phyloP scores from a whole-genome alignment of 2,797 vertebrate species.

The Pterois miles region DNA sequence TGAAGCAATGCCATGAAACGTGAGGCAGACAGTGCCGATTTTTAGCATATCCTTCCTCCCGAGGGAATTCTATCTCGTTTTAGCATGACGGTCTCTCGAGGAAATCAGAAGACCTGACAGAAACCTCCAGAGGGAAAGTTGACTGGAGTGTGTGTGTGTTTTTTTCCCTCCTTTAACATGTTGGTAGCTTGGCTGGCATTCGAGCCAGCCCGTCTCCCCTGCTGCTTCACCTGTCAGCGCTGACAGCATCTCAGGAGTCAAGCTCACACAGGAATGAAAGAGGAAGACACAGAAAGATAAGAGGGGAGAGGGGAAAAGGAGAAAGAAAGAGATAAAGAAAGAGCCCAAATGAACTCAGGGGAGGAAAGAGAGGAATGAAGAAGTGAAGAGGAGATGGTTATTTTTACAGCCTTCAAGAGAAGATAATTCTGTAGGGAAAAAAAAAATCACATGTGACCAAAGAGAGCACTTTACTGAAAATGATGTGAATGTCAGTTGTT shows the following conservation, averaged over 20 bases:
- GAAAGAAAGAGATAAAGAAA: constrained; percentile 34
- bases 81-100: constrained; percentile 55
- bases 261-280: constrained; percentile 60
- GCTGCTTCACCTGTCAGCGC: constrained; percentile 75
- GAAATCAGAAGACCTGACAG: constrained; percentile 67
- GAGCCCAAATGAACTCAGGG: constrained; percentile 24
- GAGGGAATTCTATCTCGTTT: constrained; percentile 58
- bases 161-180: constrained; percentile 53
- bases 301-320: constrained; percentile 16
- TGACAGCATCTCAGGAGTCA: constrained; percentile 75
- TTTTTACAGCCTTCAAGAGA: not conserved
- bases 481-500: constrained; percentile 20
- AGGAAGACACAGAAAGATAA: constrained; percentile 55
- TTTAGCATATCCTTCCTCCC: constrained; percentile 16
- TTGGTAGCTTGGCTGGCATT: constrained; percentile 57
- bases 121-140: constrained; percentile 64
- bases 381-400: constrained; percentile 5
- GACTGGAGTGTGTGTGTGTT: constrained; percentile 44
- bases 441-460: not conserved
- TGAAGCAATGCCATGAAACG: constrained; percentile 10
- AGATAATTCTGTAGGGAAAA: not conserved
- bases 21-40: not conserved
- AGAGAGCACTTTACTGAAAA: constrained; percentile 20
- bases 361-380: constrained; percentile 46
- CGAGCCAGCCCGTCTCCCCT: constrained; percentile 56